Base-by-base conservation (phyloP, 2,113 vertebrate genomes). In the Pimephales promelas region DNA sequence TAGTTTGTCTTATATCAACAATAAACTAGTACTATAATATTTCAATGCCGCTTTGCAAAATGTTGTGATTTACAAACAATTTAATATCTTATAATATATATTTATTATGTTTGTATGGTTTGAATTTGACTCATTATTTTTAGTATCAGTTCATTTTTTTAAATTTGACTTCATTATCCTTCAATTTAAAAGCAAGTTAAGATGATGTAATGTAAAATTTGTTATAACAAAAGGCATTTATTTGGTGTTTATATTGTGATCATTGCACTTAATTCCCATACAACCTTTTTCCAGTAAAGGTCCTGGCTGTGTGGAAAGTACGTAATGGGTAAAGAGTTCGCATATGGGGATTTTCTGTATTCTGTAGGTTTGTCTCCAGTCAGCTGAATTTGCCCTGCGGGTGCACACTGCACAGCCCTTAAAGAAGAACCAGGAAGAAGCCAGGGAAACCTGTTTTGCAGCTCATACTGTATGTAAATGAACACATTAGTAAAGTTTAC, bases 371-470 rank as follows among this genome's bases (percentile, higher is more conserved):
- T 6, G 28, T 76, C 49, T 76, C 14, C 18, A 54, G 10, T 31
- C 26, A 56, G 49, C 49, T 76, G 10, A 13, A 76, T 76, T 76
- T 76, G 73, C 73, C 73, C 73, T 14, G 5, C 34, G 28, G 49
- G 26, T 56, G 73, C 49, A 76, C 10, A 34, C 16, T 56, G 73
- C 49, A 76, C 10, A 34, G 28, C 49, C 26, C 4, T n/a, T 71
- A 71, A 71, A 47, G 43, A 47, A n/a, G 66, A 75, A 0, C 49
- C 1, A 2, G 72, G 26, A 22, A 52, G 31, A 68, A 10, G 66
- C 40, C 43, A 73, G n/a, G n/a, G 13, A 49, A 78, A 78, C 75
- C 75, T 61, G 75, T 78, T 45, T 26, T 61, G 31, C 20, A 18
- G 74, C 20, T 77, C 31, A 64, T 81, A 47, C n/a, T 76, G 13